Evolutionary conservation across 2,888 invertebrate species (phyloP).

Genomic region (Gasteruption jaculator): DNA sequence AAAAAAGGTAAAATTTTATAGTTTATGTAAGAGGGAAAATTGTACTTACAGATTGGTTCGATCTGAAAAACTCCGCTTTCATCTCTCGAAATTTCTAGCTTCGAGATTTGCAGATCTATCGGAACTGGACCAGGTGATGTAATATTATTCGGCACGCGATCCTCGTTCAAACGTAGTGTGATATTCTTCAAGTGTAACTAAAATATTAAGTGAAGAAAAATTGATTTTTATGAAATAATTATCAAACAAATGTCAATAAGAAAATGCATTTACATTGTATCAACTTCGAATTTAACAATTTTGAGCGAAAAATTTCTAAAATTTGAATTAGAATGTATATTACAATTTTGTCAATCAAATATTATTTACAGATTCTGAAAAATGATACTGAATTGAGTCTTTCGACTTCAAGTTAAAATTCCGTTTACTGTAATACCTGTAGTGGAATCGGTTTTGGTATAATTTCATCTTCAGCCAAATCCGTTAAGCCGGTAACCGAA

Average conservation of each 20-base stretch:
- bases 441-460: conserved; percentile 76
- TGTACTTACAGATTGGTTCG: conserved; percentile 56
- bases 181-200: conserved; percentile 74
- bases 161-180: conserved; percentile 73
- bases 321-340: neutral
- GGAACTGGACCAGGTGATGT: conserved; percentile 81
- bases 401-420: no score
- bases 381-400: no score
- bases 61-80: conserved; percentile 71
- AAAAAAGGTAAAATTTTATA: no score
- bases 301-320: neutral
- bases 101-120: conserved; percentile 68
- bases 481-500: conserved; percentile 74
- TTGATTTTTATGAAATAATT: no score
- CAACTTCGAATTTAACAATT: conserved; percentile 1
- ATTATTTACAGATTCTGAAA: conserved; percentile 2
- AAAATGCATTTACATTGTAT: no score
- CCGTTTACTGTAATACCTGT: no score
- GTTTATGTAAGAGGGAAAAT: conserved; percentile 19
- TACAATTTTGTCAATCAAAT: conserved; percentile 6
- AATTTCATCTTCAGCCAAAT: conserved; percentile 85
- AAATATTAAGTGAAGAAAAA: conserved; percentile 21
- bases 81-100: conserved; percentile 67
- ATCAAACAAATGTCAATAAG: no score
- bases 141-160: conserved; percentile 74